Conservation (phyloP, 2,797 vertebrate species). For the Cyprinodon diabolis region DNA sequence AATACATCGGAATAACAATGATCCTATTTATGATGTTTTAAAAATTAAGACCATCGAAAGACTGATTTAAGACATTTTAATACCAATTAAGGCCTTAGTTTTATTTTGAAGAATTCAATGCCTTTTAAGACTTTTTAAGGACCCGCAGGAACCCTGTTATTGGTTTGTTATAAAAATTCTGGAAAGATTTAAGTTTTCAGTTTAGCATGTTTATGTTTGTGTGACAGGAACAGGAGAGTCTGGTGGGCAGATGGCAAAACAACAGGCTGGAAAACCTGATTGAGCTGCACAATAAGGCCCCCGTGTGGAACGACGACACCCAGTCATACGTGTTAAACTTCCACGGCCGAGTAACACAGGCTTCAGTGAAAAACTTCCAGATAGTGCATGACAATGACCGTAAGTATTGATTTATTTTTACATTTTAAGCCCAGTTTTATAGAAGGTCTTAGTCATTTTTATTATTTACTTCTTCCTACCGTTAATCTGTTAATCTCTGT, state of each 20-base stretch:
- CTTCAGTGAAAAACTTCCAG: slow-evolving; percentile 98
- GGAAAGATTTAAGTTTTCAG: background rate
- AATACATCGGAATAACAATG: no score
- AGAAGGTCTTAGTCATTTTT: background rate
- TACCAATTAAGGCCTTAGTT: no score
- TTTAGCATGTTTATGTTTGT: background rate
- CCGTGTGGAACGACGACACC: slow-evolving; percentile 97
- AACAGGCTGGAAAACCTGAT: slow-evolving; percentile 92
- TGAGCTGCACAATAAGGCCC: slow-evolving; percentile 96
- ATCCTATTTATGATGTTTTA: no score
- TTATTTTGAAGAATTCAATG: no score
- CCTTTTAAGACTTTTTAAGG: no score
- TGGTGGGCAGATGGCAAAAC: slow-evolving; percentile 92
- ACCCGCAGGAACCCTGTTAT: no score
- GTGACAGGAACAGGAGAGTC: slow-evolving; percentile 89
- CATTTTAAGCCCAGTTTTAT: no score
- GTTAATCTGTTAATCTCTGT: background rate
- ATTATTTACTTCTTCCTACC: no score
- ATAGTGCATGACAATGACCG: slow-evolving; percentile 97
- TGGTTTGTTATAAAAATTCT: no score
- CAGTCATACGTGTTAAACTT: slow-evolving; percentile 98
- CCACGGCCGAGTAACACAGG: slow-evolving; percentile 95
- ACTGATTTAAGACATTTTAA: no score
- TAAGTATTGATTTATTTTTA: slow-evolving; percentile 70
- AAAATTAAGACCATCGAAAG: no score